phyloP scores from a whole-genome alignment of 2,888 invertebrate genomes.

The Drosophila parthenogenetica region DNA sequence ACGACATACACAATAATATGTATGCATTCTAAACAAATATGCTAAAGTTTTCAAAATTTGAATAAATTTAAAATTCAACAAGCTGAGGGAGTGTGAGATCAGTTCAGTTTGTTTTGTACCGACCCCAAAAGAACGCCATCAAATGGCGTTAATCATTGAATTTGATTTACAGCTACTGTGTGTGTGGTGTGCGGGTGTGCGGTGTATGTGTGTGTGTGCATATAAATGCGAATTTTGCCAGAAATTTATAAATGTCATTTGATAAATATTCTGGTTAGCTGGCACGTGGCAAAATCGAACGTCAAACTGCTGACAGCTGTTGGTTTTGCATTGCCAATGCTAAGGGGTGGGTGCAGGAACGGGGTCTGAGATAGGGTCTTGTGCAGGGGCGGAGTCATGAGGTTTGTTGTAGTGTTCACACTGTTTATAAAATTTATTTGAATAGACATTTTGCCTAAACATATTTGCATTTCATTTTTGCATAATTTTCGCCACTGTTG shows the following conservation, averaged over 20 bases:
- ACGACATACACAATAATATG: not conserved
- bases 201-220: slow-evolving; percentile 38
- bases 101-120: slow-evolving; percentile 6
- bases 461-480: slow-evolving; percentile 71
- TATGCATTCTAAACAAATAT: not conserved
- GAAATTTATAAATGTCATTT: slow-evolving; percentile 59
- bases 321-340: slow-evolving; percentile 51
- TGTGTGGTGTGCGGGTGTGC: slow-evolving; percentile 18
- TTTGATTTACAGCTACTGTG: slow-evolving; percentile 47
- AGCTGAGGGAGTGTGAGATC: not conserved
- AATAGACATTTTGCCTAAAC: slow-evolving; percentile 70
- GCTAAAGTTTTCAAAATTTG: slow-evolving; percentile 3
- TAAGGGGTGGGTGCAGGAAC: not conserved
- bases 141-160: slow-evolving; percentile 57
- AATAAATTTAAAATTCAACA: slow-evolving; percentile 13
- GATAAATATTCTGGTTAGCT: slow-evolving; percentile 52
- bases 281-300: slow-evolving; percentile 35
- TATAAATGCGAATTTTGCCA: slow-evolving; percentile 31
- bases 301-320: slow-evolving; percentile 74
- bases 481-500: slow-evolving; percentile 53
- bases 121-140: slow-evolving; percentile 7
- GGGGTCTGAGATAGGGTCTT: not conserved
- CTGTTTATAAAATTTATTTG: slow-evolving; percentile 68
- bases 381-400: not conserved
- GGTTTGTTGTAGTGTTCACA: slow-evolving; percentile 32